phyloP scores from a whole-genome alignment of 1,140 invertebrate species.

The Drosophila hydei region DNA sequence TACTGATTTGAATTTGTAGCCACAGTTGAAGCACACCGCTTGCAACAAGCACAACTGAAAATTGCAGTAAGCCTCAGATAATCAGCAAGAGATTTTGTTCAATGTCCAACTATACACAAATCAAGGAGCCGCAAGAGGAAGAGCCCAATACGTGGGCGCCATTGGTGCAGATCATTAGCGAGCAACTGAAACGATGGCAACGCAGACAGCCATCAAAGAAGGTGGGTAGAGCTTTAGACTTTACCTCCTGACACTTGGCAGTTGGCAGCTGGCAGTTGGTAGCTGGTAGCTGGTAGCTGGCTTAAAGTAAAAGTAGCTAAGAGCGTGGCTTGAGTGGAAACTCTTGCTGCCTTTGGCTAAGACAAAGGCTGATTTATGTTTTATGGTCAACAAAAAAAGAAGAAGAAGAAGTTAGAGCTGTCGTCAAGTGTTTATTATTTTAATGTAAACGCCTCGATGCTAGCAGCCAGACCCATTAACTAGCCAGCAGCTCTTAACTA shows the following conservation, averaged over 20 bases:
- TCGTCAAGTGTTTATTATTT: constrained; percentile 73
- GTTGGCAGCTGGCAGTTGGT: background rate
- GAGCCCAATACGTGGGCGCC: constrained; percentile 64
- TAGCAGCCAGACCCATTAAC: constrained; percentile 20
- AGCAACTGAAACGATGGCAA: constrained; percentile 8
- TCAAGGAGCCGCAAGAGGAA: constrained; percentile 15
- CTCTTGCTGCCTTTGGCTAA: constrained; percentile 29
- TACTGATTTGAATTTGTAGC: background rate
- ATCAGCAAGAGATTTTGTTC: constrained; percentile 2
- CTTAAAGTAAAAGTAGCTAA: constrained; percentile 11
- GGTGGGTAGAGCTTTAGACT: constrained; percentile 30
- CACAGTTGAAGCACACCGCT: background rate
- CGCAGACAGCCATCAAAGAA: constrained; percentile 34
- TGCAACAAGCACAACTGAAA: background rate
- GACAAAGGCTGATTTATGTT: constrained; percentile 71
- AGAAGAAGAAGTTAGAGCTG: constrained; percentile 46
- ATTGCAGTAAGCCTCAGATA: background rate
- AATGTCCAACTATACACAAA: background rate
- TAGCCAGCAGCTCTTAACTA: constrained; percentile 35
- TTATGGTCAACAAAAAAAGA: constrained; percentile 48
- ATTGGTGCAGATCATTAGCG: constrained; percentile 70
- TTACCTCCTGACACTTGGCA: constrained; percentile 49
- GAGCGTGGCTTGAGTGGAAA: background rate
- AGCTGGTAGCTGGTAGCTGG: no score
- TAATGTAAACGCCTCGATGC: constrained; percentile 48